phyloP scores from a whole-genome alignment of 2,888 invertebrate genomes.

The Augiades crinisus region DNA sequence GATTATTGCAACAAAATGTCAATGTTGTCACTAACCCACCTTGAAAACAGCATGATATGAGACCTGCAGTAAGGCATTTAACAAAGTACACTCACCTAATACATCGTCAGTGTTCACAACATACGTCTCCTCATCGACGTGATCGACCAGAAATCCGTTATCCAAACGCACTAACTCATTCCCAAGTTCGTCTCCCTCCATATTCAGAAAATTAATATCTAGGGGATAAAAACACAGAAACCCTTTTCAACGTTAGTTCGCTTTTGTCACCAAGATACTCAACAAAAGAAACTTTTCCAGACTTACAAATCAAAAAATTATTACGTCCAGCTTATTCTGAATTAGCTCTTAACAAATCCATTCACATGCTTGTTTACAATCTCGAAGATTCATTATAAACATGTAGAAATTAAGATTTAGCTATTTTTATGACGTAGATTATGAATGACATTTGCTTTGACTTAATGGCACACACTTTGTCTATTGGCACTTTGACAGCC shows the following conservation, averaged over 20 bases:
- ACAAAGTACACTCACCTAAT: slow-evolving; percentile 50
- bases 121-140: slow-evolving; percentile 69
- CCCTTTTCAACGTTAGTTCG: no score
- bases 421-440: no score
- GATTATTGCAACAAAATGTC: no score
- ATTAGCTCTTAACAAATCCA: not conserved
- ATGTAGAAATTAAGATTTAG: no score
- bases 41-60: no score
- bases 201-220: slow-evolving; percentile 36
- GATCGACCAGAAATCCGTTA: slow-evolving; percentile 58
- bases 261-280: not conserved
- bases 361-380: not conserved
- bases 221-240: not conserved
- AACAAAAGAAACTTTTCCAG: not conserved
- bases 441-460: no score
- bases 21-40: no score
- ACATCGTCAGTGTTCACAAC: slow-evolving; percentile 73
- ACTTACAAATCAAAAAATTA: not conserved
- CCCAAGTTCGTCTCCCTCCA: slow-evolving; percentile 83
- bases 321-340: not conserved
- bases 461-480: no score
- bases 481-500: no score
- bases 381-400: not conserved
- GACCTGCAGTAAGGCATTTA: no score
- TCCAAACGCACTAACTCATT: slow-evolving; percentile 77